Percentiles rank a stretch among this genome's conserved stretches.
phyloP scores from a whole-genome alignment of 2,797 vertebrate species.

The Fratercula arctica region DNA sequence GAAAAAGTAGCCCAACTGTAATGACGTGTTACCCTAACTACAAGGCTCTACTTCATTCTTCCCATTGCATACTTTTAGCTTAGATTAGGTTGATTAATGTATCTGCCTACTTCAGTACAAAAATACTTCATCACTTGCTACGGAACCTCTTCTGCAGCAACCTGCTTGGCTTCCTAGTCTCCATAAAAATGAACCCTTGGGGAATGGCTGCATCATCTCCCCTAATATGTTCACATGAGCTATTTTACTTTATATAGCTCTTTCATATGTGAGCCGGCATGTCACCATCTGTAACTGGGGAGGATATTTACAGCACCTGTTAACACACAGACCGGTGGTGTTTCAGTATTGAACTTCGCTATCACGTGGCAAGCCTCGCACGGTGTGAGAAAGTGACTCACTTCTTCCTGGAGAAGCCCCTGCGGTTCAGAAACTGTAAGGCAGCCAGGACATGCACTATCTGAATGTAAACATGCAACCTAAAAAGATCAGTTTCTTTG shows the following conservation, averaged over 20 bases:
- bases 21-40: neutral
- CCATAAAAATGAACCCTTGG: neutral
- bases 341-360: neutral
- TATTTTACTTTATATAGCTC: neutral
- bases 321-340: neutral
- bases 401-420: neutral
- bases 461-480: neutral
- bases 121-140: neutral
- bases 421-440: neutral
- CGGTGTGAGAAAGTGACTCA: neutral
- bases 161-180: neutral
- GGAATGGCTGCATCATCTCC: neutral
- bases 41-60: neutral
- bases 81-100: neutral
- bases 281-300: neutral
- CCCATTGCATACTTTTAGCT: neutral
- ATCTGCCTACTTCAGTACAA: neutral
- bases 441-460: neutral
- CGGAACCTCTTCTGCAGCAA: neutral
- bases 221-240: neutral
- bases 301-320: conserved; percentile 28
- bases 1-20: neutral
- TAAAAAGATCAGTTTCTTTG: neutral
- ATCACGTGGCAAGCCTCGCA: neutral
- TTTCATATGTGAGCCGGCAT: neutral